Base-by-base conservation (phyloP, 2,113 vertebrate genomes). In the Bubo blakistoni region DNA sequence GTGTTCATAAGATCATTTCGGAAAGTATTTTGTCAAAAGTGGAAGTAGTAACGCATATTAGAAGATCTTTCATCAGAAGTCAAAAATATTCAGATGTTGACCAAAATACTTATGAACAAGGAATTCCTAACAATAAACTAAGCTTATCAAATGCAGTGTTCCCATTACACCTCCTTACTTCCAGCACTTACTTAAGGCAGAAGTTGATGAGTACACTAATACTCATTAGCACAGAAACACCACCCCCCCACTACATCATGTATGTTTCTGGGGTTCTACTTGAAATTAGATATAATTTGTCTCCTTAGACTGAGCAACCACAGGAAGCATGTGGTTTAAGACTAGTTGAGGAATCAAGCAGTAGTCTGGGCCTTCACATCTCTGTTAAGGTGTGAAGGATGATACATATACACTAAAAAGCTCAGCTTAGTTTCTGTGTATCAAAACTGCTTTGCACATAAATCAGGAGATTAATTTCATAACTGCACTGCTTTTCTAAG, bases 191-290 rank as follows among this genome's bases (percentile, higher is more conserved):
- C 5, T 87, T 63, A 89, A 83, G 30, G 11, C 17, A 59, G 42
- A 55, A 82, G 16, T 8, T 67, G 13, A 89, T 26, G 19, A 90
- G 38, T 4, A 44, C 12, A 59, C 69, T 69, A 91, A 66, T 2
- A 63, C 10, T 5, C 2, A 49, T 40, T 15, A 72, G 10, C 21
- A 22, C 44, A 93, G 38, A 74, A 44, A 44, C 16, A 44, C 44
- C 44, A 8, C 47, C 7, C 5, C n/a, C 3, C 2, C 30, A 1
- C 0, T 34, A 81, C 16, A 38, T 10, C 6, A 18, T 2, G 0
- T 10, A 46, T 4, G 5, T 73, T 66, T 18, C 10, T 9, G 13
- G 4, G 8, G 22, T 77, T 86, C 44, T 61, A 54, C 49, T 15
- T 57, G 8, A 52, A 91, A 38, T 54, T 30, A 42, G 19, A 66